Evolutionary conservation across 2,888 invertebrate genomes (phyloP), one percentile per base, ranked within the genome.

Genomic region (Dolomedes plantarius): DNA sequence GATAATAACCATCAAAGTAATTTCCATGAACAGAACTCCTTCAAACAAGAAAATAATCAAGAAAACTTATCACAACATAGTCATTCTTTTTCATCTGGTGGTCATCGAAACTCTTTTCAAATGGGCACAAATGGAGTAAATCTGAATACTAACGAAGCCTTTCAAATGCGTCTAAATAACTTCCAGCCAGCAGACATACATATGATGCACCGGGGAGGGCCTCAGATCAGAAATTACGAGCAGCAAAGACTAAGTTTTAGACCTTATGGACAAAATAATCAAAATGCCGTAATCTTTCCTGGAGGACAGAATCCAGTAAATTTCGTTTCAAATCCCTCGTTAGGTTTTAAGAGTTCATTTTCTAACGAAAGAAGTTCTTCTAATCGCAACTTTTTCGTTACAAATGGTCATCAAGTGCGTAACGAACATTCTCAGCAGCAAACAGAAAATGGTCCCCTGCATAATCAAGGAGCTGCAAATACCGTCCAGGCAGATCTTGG

Each of bases 191-290:
- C 11, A 56, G n/a, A 56, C n/a, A 56, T 56, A 23, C 56, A 56
- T 56, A 23, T 23, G 3, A 56, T 56, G 56, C 56, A 23, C 23
- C 56, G 56, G 1, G 23, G 56, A 56, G 23, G 23, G 56, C 23
- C 23, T n/a, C 19, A 23, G 23, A 23, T 56, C 23, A 16, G 19
- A 56, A 56, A 56, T 36, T 31, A 32, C 9, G 32, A 67, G 3
- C 80, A 74, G 19, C 73, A 80, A 36, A n/a, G 80, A 28, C 19
- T 80, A n/a, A 80, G 29, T 27, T 80, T 80, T 56, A 73, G 80
- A 74, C 80, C 80, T 39, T 73, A 80, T 19, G 80, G 73, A 0
- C 79, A 80, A 32, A 71, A 79, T 41, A 23, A 29, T 1, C 67
- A 31, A 36, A 32, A 67, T 32, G 29, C 31, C 16, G 72, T 80